Conservation (phyloP, 2,888 invertebrate species). For the Nesidiocoris tenuis region DNA sequence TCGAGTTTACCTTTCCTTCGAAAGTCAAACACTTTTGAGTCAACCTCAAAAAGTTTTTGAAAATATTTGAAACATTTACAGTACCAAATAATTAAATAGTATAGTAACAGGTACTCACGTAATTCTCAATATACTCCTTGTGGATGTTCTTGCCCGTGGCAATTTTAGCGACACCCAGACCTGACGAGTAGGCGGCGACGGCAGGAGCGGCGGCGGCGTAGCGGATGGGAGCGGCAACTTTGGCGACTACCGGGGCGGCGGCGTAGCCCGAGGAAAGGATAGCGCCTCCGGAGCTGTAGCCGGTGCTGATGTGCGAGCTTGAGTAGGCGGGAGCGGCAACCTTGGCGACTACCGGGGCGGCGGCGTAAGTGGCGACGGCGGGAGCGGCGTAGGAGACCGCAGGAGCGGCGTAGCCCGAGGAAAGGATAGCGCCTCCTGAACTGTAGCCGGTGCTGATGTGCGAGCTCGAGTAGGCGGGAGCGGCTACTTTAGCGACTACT, state of each 20-base stretch:
- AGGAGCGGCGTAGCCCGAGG: slow-evolving; percentile 50
- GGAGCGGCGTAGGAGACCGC: slow-evolving; percentile 49
- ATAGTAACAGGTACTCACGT: slow-evolving; percentile 50
- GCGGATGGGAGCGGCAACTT: slow-evolving; percentile 33
- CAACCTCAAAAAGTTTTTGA: too few species aligned
- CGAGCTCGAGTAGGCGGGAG: slow-evolving; percentile 20
- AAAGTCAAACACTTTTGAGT: too few species aligned
- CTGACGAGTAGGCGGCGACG: slow-evolving; percentile 47
- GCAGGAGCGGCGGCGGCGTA: slow-evolving; percentile 50
- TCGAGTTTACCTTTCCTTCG: too few species aligned
- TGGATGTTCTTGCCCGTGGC: slow-evolving; percentile 48
- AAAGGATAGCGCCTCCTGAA: slow-evolving; percentile 45
- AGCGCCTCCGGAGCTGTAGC: slow-evolving; percentile 52
- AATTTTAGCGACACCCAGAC: slow-evolving; percentile 52
- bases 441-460: background rate
- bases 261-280: slow-evolving; percentile 3
- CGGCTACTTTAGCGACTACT: slow-evolving; percentile 52
- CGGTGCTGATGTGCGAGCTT: slow-evolving; percentile 27
- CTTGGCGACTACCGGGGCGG: slow-evolving; percentile 19
- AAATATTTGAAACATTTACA: too few species aligned
- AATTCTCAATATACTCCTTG: slow-evolving; percentile 49
- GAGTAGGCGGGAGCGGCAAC: slow-evolving; percentile 41
- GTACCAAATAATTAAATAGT: too few species aligned
- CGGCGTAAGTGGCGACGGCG: slow-evolving; percentile 31
- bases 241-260: slow-evolving; percentile 15